Conservation (phyloP, 2,888 invertebrate genomes). For the Clivina fossor region DNA sequence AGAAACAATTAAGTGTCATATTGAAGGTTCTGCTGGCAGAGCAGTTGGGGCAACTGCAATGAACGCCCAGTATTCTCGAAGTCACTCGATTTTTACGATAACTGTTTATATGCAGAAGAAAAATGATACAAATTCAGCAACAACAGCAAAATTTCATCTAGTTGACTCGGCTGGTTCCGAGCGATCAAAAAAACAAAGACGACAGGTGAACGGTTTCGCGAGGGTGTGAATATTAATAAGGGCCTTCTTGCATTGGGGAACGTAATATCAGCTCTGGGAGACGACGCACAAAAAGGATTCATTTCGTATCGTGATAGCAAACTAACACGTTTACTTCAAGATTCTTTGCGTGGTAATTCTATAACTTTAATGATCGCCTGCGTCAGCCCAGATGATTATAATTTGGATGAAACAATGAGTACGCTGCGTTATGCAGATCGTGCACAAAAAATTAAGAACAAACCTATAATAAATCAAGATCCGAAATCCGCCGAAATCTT, state of each 20-base stretch:
- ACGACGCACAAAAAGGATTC: constrained; percentile 62
- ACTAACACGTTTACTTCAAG: constrained; percentile 87
- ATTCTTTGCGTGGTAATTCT: constrained; percentile 92
- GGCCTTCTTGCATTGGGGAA: constrained; percentile 90
- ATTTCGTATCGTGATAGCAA: constrained; percentile 93
- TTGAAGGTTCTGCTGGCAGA: constrained; percentile 72
- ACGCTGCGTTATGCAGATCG: constrained; percentile 88
- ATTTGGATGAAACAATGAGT: constrained; percentile 84
- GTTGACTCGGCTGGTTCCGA: constrained; percentile 94
- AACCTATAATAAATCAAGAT: constrained; percentile 84
- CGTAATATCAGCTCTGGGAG: constrained; percentile 89
- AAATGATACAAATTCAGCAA: constrained; percentile 68
- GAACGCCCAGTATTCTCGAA: constrained; percentile 86
- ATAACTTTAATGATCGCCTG: constrained; percentile 95
- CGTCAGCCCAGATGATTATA: constrained; percentile 88
- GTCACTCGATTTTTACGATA: constrained; percentile 87
- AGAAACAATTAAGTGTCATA: constrained; percentile 69
- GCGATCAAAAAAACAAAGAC: constrained; percentile 85
- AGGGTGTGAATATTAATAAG: constrained; percentile 90
- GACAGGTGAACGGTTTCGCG: constrained; percentile 82
- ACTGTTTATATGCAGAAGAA: constrained; percentile 66
- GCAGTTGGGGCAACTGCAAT: constrained; percentile 90
- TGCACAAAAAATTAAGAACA: constrained; percentile 84
- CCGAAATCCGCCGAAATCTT: constrained; percentile 78
- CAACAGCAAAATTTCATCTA: constrained; percentile 83